phyloP scores from a whole-genome alignment of 2,113 vertebrate species.

The Semnornis frantzii region DNA sequence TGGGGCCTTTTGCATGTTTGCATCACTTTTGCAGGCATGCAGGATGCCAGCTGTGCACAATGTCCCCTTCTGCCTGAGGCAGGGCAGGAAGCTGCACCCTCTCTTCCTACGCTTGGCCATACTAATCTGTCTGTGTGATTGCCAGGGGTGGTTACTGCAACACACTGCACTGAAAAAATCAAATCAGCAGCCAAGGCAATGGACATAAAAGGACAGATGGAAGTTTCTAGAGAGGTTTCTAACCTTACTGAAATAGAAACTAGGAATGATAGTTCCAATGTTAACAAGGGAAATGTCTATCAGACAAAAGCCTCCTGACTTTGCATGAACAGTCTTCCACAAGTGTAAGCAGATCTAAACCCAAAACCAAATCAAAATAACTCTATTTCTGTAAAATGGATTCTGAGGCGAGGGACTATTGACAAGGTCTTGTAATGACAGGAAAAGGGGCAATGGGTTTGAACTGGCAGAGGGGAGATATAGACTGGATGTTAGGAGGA shows the following conservation, averaged over 20 bases:
- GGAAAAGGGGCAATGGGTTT: no score
- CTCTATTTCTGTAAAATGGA: neutral
- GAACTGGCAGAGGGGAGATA: no score
- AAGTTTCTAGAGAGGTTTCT: neutral
- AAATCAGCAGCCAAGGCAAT: neutral
- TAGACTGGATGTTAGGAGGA: no score
- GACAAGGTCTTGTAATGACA: no score
- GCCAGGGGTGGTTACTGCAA: neutral
- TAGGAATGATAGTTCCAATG: neutral
- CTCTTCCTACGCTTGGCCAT: neutral
- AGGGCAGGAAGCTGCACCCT: conserved; percentile 31
- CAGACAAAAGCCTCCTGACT: neutral
- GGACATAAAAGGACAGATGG: neutral
- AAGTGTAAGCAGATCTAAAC: neutral
- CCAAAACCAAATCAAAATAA: rapidly evolving
- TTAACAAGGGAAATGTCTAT: neutral
- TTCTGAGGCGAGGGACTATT: neutral
- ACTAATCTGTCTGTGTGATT: neutral
- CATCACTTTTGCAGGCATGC: neutral
- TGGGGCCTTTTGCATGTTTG: neutral
- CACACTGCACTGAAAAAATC: neutral
- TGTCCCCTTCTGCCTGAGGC: conserved; percentile 25
- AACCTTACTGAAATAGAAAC: neutral
- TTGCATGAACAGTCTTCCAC: neutral
- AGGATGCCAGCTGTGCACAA: conserved; percentile 6